These are phyloP conservation scores for Malacoctenus gilli DNA, from an alignment of 2,797 vertebrate species.

Conservation along the genomic window DNA sequence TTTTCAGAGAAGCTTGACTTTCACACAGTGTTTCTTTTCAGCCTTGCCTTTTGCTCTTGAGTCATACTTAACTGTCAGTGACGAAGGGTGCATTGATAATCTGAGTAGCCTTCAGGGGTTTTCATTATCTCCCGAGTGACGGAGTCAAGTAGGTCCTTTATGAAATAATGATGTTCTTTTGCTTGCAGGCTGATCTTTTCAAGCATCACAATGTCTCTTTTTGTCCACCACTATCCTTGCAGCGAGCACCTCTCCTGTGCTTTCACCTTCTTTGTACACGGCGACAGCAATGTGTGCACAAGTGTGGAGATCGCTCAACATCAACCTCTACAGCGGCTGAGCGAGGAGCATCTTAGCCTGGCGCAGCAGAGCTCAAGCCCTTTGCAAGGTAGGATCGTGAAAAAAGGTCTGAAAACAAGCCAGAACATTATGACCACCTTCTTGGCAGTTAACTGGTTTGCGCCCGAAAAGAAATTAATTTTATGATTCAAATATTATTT, in stretches of 20 bases:
- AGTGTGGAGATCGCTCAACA: slow-evolving; percentile 96
- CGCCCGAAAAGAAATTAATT: too few relatives aligned
- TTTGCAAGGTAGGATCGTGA: slow-evolving; percentile 87
- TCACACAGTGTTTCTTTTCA: neutral
- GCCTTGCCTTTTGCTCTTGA: neutral
- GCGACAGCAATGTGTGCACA: slow-evolving; percentile 98
- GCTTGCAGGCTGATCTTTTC: neutral
- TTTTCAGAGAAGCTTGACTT: slow-evolving; percentile 12
- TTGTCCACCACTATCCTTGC: slow-evolving; percentile 31
- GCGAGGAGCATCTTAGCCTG: slow-evolving; percentile 95
- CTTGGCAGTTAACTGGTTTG: too few relatives aligned
- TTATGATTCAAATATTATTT: too few relatives aligned
- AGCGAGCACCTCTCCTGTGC: slow-evolving; percentile 99
- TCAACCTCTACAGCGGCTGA: slow-evolving; percentile 93
- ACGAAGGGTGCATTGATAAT: slow-evolving; percentile 16
- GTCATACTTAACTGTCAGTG: slow-evolving; percentile 12
- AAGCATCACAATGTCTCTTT: slow-evolving; percentile 11
- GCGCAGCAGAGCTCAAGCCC: slow-evolving; percentile 95
- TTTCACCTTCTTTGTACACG: slow-evolving; percentile 98
- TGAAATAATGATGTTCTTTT: slow-evolving; percentile 1
- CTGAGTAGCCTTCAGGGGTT: slow-evolving; percentile 10
- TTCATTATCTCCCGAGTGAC: slow-evolving; percentile 8
- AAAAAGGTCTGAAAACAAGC: neutral
- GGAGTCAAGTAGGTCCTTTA: neutral
- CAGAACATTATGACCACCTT: too few relatives aligned